A percentile compares a stretch with the other conserved stretches of the same genome.
These are phyloP conservation scores for Druceiella hillmani DNA, from an alignment of 2,888 invertebrate species.

Conservation along the genomic window DNA sequence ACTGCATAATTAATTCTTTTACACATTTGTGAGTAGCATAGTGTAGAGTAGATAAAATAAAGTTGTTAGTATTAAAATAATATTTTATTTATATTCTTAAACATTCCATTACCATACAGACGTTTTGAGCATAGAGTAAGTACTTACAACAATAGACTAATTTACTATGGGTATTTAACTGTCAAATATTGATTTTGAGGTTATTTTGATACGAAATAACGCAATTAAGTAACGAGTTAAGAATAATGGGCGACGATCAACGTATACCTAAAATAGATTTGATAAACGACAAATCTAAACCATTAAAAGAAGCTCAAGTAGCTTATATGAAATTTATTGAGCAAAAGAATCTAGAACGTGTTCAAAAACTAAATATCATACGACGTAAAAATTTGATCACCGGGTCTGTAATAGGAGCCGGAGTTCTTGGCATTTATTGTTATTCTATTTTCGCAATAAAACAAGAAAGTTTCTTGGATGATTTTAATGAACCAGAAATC, in stretches of 20 bases:
- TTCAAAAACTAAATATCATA: slow-evolving; percentile 55
- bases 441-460: slow-evolving; percentile 84
- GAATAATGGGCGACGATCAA: slow-evolving; percentile 30
- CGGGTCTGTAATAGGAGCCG: slow-evolving; percentile 58
- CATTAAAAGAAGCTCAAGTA: slow-evolving; percentile 58
- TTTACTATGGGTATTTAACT: background rate
- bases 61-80: no score
- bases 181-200: background rate
- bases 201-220: background rate
- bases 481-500: slow-evolving; percentile 80
- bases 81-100: no score
- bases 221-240: background rate
- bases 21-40: no score
- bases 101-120: no score
- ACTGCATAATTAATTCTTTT: no score
- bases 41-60: no score
- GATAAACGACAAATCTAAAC: slow-evolving; percentile 31
- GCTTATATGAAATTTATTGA: slow-evolving; percentile 78
- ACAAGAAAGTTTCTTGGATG: slow-evolving; percentile 91
- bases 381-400: slow-evolving; percentile 63
- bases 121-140: no score
- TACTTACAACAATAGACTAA: no score
- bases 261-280: no score
- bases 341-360: slow-evolving; percentile 68
- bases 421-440: slow-evolving; percentile 72